Conservation (phyloP, 2,888 invertebrate genomes). For the Luffia ferchaultella region DNA sequence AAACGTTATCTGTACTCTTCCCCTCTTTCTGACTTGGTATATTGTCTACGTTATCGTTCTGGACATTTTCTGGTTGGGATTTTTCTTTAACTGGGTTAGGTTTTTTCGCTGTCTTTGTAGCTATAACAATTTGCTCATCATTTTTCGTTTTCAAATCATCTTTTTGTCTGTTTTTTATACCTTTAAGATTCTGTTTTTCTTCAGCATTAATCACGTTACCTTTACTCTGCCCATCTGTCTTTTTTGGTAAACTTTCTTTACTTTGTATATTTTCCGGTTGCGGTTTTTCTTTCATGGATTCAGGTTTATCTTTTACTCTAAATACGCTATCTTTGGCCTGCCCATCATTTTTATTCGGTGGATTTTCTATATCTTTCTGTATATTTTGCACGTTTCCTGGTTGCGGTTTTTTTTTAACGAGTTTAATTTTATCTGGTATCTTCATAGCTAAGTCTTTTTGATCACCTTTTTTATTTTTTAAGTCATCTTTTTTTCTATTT, state of each 20-base stretch:
- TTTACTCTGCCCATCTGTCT: too few species aligned
- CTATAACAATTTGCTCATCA: neutral
- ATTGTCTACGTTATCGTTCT: too few species aligned
- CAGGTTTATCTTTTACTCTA: neutral
- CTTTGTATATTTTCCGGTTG: neutral
- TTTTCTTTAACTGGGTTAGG: too few species aligned
- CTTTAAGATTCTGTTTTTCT: neutral
- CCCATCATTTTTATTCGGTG: too few species aligned
- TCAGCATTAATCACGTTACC: neutral
- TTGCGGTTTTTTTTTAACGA: neutral
- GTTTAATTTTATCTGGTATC: neutral
- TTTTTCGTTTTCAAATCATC: neutral
- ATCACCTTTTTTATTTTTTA: constrained; percentile 5
- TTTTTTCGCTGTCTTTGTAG: too few species aligned
- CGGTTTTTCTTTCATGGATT: neutral
- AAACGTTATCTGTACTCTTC: too few species aligned
- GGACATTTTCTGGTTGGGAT: too few species aligned
- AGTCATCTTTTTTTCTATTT: neutral
- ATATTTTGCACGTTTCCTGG: neutral
- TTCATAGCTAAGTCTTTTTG: constrained; percentile 2
- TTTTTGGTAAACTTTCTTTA: neutral
- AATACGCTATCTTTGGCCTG: neutral
- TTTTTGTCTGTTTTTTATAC: neutral
- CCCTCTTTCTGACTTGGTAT: too few species aligned
- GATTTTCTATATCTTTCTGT: too few species aligned